phyloP scores from a whole-genome alignment of 2,113 vertebrate genomes.

The Takifugu flavidus region DNA sequence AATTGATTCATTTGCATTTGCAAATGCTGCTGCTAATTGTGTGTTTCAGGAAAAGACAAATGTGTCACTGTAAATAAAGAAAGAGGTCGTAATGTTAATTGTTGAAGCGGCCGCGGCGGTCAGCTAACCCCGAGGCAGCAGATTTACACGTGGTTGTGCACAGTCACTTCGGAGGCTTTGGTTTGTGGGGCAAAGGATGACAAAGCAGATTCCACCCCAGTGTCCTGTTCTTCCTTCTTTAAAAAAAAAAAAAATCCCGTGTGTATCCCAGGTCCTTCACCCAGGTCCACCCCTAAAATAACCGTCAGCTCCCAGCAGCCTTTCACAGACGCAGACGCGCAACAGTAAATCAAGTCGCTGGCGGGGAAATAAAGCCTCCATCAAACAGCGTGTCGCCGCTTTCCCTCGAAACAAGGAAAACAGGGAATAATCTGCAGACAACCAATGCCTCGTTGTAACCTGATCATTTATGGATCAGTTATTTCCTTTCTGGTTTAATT shows the following conservation, averaged over 20 bases:
- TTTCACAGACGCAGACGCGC: slow-evolving; percentile 24
- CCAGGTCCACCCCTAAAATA: slow-evolving; percentile 17
- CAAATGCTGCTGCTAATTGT: slow-evolving; percentile 61
- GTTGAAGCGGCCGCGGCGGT: slow-evolving; percentile 48
- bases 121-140: slow-evolving; percentile 27
- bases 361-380: slow-evolving; percentile 20
- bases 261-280: background rate
- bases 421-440: slow-evolving; percentile 71
- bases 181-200: too few species aligned
- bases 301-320: slow-evolving; percentile 25
- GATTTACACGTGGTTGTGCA: slow-evolving; percentile 42
- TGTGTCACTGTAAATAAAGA: slow-evolving; percentile 66
- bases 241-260: background rate
- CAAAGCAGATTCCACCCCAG: background rate
- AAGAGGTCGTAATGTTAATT: slow-evolving; percentile 66
- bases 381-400: slow-evolving; percentile 39
- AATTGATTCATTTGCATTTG: slow-evolving; percentile 67
- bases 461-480: slow-evolving; percentile 84
- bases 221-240: slow-evolving; percentile 2
- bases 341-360: slow-evolving; percentile 31
- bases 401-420: slow-evolving; percentile 66
- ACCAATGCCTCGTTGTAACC: slow-evolving; percentile 72
- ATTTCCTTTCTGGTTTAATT: slow-evolving; percentile 85
- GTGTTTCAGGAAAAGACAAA: slow-evolving; percentile 56
- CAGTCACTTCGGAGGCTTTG: too few species aligned